phyloP scores from a whole-genome alignment of 2,113 vertebrate species.

The Sturnus vulgaris region DNA sequence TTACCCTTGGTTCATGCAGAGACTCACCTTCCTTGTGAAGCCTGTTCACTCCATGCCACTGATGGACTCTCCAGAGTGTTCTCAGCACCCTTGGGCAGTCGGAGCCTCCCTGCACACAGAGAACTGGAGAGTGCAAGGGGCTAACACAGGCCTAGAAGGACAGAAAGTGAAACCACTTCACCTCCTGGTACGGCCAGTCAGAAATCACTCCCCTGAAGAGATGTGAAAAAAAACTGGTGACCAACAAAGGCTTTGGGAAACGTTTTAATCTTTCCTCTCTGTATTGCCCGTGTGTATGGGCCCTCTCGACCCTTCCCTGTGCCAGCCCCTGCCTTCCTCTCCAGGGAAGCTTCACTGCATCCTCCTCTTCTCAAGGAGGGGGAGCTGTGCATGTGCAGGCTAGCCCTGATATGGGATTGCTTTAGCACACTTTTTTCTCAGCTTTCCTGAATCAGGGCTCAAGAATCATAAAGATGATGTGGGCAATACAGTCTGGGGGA shows the following conservation, averaged over 20 bases:
- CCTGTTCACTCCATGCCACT: background rate
- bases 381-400: background rate
- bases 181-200: background rate
- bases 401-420: background rate
- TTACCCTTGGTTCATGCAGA: background rate
- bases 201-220: slow-evolving; percentile 46
- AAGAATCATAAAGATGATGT: background rate
- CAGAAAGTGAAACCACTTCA: background rate
- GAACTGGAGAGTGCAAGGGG: background rate
- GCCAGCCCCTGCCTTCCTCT: background rate
- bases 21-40: background rate
- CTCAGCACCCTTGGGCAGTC: background rate
- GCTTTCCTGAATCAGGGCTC: slow-evolving; percentile 26
- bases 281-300: background rate
- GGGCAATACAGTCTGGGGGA: background rate
- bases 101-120: background rate
- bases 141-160: background rate
- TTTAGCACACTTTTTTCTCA: background rate
- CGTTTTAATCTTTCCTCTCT: background rate
- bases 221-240: slow-evolving; percentile 40
- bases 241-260: background rate
- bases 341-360: background rate
- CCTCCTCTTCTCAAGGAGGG: background rate
- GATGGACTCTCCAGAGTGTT: background rate
- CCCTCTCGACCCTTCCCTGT: background rate